Conservation (phyloP, 2,797 vertebrate species). For the Poecilia gillii region DNA sequence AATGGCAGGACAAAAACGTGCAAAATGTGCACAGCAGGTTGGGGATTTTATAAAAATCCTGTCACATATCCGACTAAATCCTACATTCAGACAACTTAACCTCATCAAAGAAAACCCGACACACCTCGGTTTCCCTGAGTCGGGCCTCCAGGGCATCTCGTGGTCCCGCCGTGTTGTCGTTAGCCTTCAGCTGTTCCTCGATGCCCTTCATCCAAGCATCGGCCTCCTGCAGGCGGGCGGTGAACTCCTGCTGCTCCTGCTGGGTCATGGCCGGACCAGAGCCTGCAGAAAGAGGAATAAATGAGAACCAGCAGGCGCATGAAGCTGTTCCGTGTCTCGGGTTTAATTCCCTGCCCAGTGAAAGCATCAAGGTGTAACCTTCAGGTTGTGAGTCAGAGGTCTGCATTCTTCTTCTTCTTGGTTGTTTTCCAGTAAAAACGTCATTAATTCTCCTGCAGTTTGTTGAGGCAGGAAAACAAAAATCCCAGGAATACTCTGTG, state of each 20-base stretch:
- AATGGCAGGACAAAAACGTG: no score
- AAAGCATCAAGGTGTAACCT: slow-evolving; percentile 4
- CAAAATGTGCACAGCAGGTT: neutral
- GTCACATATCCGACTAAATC: neutral
- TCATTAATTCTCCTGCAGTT: neutral
- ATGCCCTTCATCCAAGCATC: slow-evolving; percentile 89
- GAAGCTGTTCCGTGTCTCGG: neutral
- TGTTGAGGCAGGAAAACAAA: neutral
- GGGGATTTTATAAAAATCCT: neutral
- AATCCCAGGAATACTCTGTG: neutral
- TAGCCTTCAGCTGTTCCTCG: slow-evolving; percentile 87
- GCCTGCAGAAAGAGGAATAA: slow-evolving; percentile 53
- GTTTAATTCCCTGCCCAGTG: neutral
- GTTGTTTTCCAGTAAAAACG: neutral
- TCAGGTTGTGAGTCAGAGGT: neutral
- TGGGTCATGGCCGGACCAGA: slow-evolving; percentile 85
- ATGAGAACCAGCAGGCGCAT: neutral
- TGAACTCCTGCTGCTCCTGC: slow-evolving; percentile 89
- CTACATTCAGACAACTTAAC: neutral
- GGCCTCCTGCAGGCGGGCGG: slow-evolving; percentile 84
- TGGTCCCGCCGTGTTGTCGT: slow-evolving; percentile 92
- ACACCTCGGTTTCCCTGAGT: slow-evolving; percentile 91
- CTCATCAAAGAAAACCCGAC: slow-evolving; percentile 4
- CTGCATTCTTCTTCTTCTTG: slow-evolving; percentile 1
- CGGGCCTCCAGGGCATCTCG: slow-evolving; percentile 88